Base-by-base conservation (phyloP, 2,797 vertebrate species). In the Catharus ustulatus region DNA sequence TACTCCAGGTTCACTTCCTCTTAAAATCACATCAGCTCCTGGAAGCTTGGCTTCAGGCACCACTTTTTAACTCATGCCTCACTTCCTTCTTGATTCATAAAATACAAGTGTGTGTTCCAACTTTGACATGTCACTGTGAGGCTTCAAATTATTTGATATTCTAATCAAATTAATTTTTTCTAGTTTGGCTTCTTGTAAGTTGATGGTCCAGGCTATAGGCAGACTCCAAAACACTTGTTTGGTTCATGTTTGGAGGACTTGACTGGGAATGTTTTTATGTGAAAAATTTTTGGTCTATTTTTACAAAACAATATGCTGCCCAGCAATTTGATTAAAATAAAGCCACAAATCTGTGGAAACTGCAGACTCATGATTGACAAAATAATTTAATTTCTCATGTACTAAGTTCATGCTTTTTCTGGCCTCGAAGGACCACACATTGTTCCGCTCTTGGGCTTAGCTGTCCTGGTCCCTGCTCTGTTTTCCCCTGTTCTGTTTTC, bases 371-470 rank as follows among this genome's bases (percentile, higher is more conserved):
- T 4, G 38, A 63, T 21, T 55, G 55, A 49, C 40, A 66, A 66
- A 87, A 72, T 19, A 3, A 27, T 19, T 68, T 4, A 27, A 14
- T 90, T 90, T 73, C 61, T 78, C 17, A 3, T 73, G 48, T 91
- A 29, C 34, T 5, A 5, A 73, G 42, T 45, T 73, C 7, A 11
- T 30, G 4, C 9, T 29, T 57, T 68, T 43, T 27, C 21, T 55
- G 48, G 7, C 38, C 23, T 42, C 1, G 1, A 52, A 61, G 59
- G 13, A 42, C 15, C 3, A 2, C 6, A 3, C 0, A 1, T 45
- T 58, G 63, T 72, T 91, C 45, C 4, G 0, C 76, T 76, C 40
- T 19, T 20, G n/a, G 48, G 24, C 68, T 12, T 7, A 16, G 69
- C 81, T 68, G 2, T n/a, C 0, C 34, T 49, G 3, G 10, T 15